Percentiles rank a stretch among this genome's conserved stretches.
Evolutionary conservation across 2,797 vertebrate genomes (phyloP).

Genomic region (Macropus fuliginosus): DNA sequence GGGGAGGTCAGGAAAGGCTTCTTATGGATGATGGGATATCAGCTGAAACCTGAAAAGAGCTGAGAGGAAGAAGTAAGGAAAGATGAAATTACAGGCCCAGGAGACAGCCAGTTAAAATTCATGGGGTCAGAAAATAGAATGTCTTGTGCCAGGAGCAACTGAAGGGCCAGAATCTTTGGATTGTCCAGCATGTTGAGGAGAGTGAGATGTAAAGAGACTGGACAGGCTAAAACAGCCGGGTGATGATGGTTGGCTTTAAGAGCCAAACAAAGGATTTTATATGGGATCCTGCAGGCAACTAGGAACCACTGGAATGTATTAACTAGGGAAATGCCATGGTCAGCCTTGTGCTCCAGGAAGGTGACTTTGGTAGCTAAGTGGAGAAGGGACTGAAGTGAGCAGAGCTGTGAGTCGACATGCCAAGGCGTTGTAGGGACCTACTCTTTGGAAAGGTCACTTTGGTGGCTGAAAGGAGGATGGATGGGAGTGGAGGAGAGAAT

Average conservation of each 20-base stretch:
- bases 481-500: not conserved
- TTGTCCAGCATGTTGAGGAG: not conserved
- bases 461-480: not conserved
- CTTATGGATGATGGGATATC: not conserved
- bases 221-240: not conserved
- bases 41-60: not conserved
- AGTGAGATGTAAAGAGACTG: not conserved
- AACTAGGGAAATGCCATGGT: not conserved
- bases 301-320: not conserved
- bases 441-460: not conserved
- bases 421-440: not conserved
- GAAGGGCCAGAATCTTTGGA: not conserved
- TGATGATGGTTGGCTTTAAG: not conserved
- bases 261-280: not conserved
- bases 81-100: not conserved
- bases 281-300: not conserved
- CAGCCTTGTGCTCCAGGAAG: not conserved
- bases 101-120: not conserved
- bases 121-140: not conserved
- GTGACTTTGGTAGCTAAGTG: not conserved
- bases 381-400: not conserved
- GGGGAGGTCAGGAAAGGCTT: not conserved
- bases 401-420: not conserved
- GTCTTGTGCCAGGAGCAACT: not conserved
- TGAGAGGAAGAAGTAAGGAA: not conserved